phyloP scores from a whole-genome alignment of 2,113 vertebrate genomes.

The Junco hyemalis region DNA sequence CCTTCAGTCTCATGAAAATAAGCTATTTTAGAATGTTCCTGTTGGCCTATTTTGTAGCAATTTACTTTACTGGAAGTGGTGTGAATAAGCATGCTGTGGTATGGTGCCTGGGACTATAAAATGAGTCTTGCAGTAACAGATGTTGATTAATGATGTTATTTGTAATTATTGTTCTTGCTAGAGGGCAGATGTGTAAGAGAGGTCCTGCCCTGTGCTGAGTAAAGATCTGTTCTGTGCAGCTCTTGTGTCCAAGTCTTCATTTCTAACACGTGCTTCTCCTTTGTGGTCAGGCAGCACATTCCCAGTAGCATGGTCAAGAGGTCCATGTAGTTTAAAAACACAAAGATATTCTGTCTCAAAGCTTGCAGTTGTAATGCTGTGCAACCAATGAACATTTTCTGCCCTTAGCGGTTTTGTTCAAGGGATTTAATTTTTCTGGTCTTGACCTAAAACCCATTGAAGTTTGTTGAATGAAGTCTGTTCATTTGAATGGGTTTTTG shows the following conservation, averaged over 20 bases:
- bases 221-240: conserved; percentile 72
- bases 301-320: conserved; percentile 36
- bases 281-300: conserved; percentile 28
- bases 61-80: conserved; percentile 57
- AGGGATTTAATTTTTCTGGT: neutral
- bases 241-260: conserved; percentile 75
- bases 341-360: neutral
- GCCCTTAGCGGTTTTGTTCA: neutral
- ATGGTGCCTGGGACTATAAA: conserved; percentile 51
- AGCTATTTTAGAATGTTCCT: conserved; percentile 68
- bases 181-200: conserved; percentile 66
- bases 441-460: conserved; percentile 1
- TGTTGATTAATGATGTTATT: conserved; percentile 64
- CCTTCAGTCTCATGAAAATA: conserved; percentile 60
- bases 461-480: neutral
- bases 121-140: conserved; percentile 56
- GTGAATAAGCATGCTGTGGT: conserved; percentile 61
- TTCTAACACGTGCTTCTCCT: conserved; percentile 62
- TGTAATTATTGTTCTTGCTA: conserved; percentile 69
- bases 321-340: neutral
- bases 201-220: conserved; percentile 64
- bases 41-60: conserved; percentile 49
- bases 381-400: neutral
- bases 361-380: neutral
- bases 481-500: conserved; percentile 29